Base-by-base conservation (phyloP, 1,140 invertebrate species). In the Thalassaphorura encarpata region DNA sequence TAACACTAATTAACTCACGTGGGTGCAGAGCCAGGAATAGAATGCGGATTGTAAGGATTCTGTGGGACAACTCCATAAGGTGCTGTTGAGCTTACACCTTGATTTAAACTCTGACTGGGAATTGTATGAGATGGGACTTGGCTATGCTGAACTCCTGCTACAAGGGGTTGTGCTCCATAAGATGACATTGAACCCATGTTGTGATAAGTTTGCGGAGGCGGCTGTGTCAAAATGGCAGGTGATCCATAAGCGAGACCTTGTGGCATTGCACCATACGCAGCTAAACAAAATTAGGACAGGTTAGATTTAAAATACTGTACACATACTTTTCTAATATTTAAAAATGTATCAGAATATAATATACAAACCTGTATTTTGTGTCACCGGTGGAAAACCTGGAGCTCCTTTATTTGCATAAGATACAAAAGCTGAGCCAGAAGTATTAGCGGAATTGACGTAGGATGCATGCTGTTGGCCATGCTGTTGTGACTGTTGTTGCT, bases 391-490 rank as follows among this genome's bases (percentile, higher is more conserved):
- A 40, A 61, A 64, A 23, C 62, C 63, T 8, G 63, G 63, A 29
- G 60, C 63, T n/a, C 47, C 56, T 46, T 58, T 60, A 19, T 31
- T 46, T 24, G 36, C 36, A 26, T 61, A 61, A 11, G 59, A 49
- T 18, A 57, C 63, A 57, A 64, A 64, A 16, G 63, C 63, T 24
- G 63, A 64, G 13, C 55, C 60, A 57, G 53, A 42, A 33, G 46
- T 56, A 24, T 42, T 31, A n/a, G 58, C 47, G 54, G 54, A 53
- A 23, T 33, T 55, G 47, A 58, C 58, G 4, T 58, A 40, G n/a
- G 46, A 49, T 18, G 58, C 52, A 40, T 54, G 56, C 28, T 54
- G 52, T n/a, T n/a, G n/a, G 48, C 5, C 16, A 19, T 11, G 11
- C n/a, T 36, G 33, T 36, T 36, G n/a, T n/a, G 11, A 36, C 11